These are phyloP conservation scores for Paedocypris micromegethes DNA, from an alignment of 2,797 vertebrate species.

Conservation along the genomic window DNA sequence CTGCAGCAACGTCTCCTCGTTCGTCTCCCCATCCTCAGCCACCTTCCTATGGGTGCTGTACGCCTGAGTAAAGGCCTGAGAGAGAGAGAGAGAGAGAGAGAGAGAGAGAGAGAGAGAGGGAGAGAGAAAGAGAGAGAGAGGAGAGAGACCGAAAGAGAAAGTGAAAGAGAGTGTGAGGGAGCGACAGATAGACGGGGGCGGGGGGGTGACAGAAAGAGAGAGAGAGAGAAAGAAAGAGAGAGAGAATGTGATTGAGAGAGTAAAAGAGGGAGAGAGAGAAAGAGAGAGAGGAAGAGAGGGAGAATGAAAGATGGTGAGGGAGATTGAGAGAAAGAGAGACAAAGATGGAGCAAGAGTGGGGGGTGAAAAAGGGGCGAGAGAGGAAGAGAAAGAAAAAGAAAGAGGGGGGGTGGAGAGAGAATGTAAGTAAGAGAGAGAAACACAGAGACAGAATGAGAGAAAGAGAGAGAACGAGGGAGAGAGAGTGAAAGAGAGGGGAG, in stretches of 20 bases:
- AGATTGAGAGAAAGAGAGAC: background rate
- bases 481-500: no score
- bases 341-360: no score
- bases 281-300: background rate
- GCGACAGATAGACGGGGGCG: no score
- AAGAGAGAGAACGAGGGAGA: no score
- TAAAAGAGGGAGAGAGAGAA: background rate
- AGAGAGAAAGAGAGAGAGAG: background rate
- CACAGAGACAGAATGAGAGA: no score
- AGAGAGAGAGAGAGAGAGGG: background rate
- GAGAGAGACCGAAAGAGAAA: background rate
- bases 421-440: no score
- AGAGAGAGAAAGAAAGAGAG: background rate
- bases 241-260: no score
- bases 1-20: slow-evolving; percentile 88
- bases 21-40: slow-evolving; percentile 89
- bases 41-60: slow-evolving; percentile 92
- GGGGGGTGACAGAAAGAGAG: slow-evolving; percentile 52
- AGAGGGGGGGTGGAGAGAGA: no score
- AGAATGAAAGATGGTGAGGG: background rate
- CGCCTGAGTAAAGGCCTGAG: slow-evolving; percentile 88
- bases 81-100: background rate
- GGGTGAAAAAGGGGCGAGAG: no score
- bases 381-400: no score
- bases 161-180: background rate